These are phyloP conservation scores for Ochropleura leucogaster DNA, from an alignment of 2,888 invertebrate species.

Conservation along the genomic window DNA sequence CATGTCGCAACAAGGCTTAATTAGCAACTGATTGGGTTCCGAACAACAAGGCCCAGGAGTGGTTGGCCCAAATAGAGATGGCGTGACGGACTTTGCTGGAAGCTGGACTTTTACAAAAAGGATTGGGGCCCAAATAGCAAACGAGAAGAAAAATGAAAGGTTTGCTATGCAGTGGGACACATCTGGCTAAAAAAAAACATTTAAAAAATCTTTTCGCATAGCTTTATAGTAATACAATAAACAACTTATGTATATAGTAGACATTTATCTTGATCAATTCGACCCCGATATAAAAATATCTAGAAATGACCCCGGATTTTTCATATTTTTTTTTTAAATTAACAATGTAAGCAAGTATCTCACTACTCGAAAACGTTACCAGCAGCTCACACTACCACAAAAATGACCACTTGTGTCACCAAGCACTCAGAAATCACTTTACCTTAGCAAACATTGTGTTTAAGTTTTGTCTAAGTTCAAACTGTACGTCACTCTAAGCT, in stretches of 20 bases:
- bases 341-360: background rate
- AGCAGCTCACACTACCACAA: slow-evolving; percentile 42
- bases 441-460: slow-evolving; percentile 88
- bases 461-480: slow-evolving; percentile 78
- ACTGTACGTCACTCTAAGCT: slow-evolving; percentile 81
- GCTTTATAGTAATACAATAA: background rate
- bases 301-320: background rate
- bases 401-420: slow-evolving; percentile 37
- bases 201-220: background rate
- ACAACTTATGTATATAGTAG: background rate
- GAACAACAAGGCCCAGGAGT: too few relatives aligned
- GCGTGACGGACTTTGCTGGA: too few relatives aligned
- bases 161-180: too few relatives aligned
- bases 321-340: background rate
- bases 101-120: too few relatives aligned
- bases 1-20: too few relatives aligned
- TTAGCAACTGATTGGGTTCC: too few relatives aligned
- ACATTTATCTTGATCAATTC: background rate
- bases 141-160: too few relatives aligned
- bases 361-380: background rate
- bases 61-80: too few relatives aligned
- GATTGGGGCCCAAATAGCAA: too few relatives aligned
- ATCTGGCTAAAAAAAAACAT: too few relatives aligned
- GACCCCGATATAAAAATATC: background rate
- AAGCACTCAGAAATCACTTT: slow-evolving; percentile 66